Base-by-base conservation (phyloP, 2,888 invertebrate species). In the Acronicta alni region DNA sequence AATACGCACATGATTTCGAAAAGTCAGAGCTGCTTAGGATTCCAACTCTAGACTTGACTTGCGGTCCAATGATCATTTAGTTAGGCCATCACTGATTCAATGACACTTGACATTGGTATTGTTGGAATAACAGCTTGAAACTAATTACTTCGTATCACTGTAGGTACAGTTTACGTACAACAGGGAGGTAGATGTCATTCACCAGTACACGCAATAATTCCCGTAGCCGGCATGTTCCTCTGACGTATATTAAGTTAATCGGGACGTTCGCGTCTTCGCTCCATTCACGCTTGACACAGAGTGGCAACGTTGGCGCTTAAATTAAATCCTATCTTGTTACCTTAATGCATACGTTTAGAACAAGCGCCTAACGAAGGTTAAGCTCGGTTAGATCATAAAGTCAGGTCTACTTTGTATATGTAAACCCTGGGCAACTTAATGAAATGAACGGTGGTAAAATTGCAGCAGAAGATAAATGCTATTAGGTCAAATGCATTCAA, bases 221-320 rank as follows among this genome's bases (percentile, higher is more conserved):
- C 41, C 55, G 14, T 30, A 43, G 30, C 35, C 7, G 52, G 43
- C 38, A 42, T 56, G 44, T 72, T 41, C 54, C 47, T 26, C 44
- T 18, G 46, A 57, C 52, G 55, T 51, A 49, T 59, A 75, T 75
- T 57, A 71, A 57, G 60, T 71, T 56, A 71, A 71, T 65, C 47
- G 20, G 20, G 71, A 39, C 49, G 60, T 46, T 51, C 26, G 30
- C 30, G 30, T 3, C 12, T 30, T 38, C 43, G 15, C 46, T 53
- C 39, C 47, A 54, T 62, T 59, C 57, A 49, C 49, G 37, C 8
- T 30, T 60, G 73, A 72, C 60, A 72, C 41, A 12, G 12, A 68
- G 44, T 53, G 54, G 42, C 55, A 44, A 53, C 43, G 35, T 67
- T 59, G 58, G 41, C 62, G 54, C 48, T 57, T 47, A 20, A 61